A percentile compares a stretch with the other conserved stretches of the same genome.
Evolutionary conservation across 2,888 invertebrate species (phyloP).

Genomic region (Tholera decimalis): DNA sequence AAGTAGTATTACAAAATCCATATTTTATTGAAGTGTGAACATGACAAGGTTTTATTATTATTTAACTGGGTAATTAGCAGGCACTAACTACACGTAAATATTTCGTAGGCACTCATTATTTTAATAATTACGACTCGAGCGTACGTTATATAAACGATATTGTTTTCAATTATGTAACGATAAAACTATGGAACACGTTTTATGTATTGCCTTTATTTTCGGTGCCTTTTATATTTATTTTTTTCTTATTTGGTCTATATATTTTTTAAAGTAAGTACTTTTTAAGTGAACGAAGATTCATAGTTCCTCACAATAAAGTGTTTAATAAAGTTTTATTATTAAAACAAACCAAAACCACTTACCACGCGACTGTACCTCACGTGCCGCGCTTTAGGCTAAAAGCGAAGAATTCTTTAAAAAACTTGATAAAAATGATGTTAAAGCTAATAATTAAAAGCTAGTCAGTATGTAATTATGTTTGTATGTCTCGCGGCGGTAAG

Average conservation of each 20-base stretch:
- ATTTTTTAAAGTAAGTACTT: no score
- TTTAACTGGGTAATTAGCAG: constrained; percentile 41
- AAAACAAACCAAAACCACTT: constrained; percentile 20
- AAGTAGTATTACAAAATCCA: constrained; percentile 4
- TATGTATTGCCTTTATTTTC: neutral
- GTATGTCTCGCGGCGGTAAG: constrained; percentile 62
- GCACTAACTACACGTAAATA: constrained; percentile 13
- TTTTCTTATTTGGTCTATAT: neutral
- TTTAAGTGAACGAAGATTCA: no score
- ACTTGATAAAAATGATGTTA: constrained; percentile 60
- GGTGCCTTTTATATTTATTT: neutral
- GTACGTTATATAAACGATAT: constrained; percentile 11
- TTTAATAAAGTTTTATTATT: no score
- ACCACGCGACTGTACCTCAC: constrained; percentile 48
- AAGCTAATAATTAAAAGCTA: constrained; percentile 67
- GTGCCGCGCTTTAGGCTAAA: constrained; percentile 60
- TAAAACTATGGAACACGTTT: neutral
- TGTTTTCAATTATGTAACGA: constrained; percentile 1
- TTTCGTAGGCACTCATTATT: constrained; percentile 33
- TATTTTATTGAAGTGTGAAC: constrained; percentile 54
- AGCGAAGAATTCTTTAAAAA: constrained; percentile 51
- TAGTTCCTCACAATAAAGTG: no score
- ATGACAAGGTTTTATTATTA: constrained; percentile 31
- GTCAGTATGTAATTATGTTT: constrained; percentile 57
- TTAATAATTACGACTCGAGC: constrained; percentile 3